These are phyloP conservation scores for Eolophus roseicapilla DNA, from an alignment of 2,113 vertebrate species.

Conservation along the genomic window DNA sequence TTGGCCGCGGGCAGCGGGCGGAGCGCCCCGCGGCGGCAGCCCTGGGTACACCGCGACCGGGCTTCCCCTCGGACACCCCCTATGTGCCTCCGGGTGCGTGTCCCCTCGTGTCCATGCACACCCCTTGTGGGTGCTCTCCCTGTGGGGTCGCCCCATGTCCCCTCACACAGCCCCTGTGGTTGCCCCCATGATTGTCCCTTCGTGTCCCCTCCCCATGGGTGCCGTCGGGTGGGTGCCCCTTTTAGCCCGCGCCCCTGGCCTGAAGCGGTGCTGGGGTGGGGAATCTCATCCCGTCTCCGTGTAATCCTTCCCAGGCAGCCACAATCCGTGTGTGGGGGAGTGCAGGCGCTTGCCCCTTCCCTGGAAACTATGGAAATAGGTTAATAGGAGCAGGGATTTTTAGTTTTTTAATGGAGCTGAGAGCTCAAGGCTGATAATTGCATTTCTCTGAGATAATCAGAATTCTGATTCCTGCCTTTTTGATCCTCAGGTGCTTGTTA, in stretches of 20 bases:
- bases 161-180: fast-evolving
- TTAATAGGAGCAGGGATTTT: neutral
- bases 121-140: fast-evolving
- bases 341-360: neutral
- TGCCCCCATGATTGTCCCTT: neutral
- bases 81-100: neutral
- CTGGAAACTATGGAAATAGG: constrained; percentile 32
- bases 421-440: constrained; percentile 27
- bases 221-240: neutral
- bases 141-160: neutral
- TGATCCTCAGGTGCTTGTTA: neutral
- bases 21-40: too few species aligned
- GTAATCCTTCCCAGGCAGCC: neutral
- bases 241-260: neutral
- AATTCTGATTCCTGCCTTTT: constrained; percentile 7
- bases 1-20: too few species aligned
- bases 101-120: neutral
- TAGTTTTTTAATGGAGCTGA: neutral
- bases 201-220: neutral
- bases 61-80: too few species aligned
- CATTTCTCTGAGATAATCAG: neutral
- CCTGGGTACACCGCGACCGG: too few species aligned
- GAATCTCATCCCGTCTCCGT: neutral
- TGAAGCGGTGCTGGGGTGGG: fast-evolving
- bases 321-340: fast-evolving